Evolutionary conservation across 2,113 vertebrate species (phyloP).

Genomic region (Thomomys bottae): DNA sequence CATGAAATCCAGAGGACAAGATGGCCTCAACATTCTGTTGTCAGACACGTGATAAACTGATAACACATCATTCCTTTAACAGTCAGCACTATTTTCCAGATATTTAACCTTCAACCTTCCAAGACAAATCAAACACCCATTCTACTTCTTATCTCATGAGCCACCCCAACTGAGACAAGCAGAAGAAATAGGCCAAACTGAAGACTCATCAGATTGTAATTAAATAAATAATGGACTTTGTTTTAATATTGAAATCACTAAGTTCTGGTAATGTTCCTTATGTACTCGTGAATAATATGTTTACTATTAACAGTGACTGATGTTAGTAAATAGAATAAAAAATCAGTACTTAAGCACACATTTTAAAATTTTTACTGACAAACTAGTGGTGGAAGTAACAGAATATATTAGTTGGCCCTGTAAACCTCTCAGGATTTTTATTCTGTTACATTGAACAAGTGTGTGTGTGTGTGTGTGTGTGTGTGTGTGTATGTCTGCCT

Average conservation of each 20-base stretch:
- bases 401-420: not conserved
- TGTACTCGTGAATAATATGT: not conserved
- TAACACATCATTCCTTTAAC: rapidly evolving
- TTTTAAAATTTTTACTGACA: not conserved
- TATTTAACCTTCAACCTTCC: not conserved
- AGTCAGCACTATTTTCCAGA: not conserved
- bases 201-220: too few species aligned
- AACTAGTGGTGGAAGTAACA: not conserved
- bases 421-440: not conserved
- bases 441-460: not conserved
- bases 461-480: not conserved
- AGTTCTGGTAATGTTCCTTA: too few species aligned
- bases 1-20: not conserved
- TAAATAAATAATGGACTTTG: too few species aligned
- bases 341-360: not conserved
- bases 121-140: not conserved
- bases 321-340: not conserved
- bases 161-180: not conserved
- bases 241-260: too few species aligned
- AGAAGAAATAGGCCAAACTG: not conserved
- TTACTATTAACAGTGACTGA: not conserved
- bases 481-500: too few species aligned
- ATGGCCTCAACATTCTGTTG: not conserved
- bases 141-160: not conserved
- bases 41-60: not conserved